Evolutionary conservation across 1,140 invertebrate species (phyloP).

Genomic region (Drosophila busckii): DNA sequence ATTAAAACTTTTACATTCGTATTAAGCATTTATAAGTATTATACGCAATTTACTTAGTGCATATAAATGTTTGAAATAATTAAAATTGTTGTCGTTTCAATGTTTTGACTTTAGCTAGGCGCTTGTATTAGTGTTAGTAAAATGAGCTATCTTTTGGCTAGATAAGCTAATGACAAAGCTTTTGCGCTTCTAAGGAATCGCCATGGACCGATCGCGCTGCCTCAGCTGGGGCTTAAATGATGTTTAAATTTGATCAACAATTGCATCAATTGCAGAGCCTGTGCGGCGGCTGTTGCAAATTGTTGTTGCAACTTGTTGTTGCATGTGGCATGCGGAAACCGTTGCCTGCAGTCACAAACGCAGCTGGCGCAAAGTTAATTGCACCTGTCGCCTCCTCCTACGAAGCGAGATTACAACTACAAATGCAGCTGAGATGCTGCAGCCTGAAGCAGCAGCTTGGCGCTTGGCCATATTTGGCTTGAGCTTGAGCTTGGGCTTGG

Average conservation of each 20-base stretch:
- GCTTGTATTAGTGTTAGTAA: too few relatives aligned
- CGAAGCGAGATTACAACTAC: slow-evolving; percentile 10
- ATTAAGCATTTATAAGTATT: too few relatives aligned
- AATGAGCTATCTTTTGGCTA: too few relatives aligned
- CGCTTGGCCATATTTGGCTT: slow-evolving; percentile 60
- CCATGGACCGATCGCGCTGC: too few relatives aligned
- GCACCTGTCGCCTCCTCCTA: slow-evolving; percentile 71
- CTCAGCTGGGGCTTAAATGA: slow-evolving; percentile 6
- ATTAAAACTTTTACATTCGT: too few relatives aligned
- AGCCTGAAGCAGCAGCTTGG: slow-evolving; percentile 45
- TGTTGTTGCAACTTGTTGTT: too few relatives aligned
- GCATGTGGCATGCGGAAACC: slow-evolving; percentile 60
- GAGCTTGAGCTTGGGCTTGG: slow-evolving; percentile 9
- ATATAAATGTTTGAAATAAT: too few relatives aligned
- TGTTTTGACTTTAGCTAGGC: too few relatives aligned
- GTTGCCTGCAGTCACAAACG: slow-evolving; percentile 18
- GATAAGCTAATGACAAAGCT: too few relatives aligned
- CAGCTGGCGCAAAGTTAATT: slow-evolving; percentile 42
- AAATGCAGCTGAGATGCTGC: background rate
- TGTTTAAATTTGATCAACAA: slow-evolving; percentile 16
- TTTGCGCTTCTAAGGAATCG: too few relatives aligned
- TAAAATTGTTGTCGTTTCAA: too few relatives aligned
- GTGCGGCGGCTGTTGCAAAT: slow-evolving; percentile 20
- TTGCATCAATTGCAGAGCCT: background rate
- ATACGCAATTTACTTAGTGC: too few relatives aligned